Conservation (phyloP, 64 coral and sea anemone species). For the Platygyra sinensis region DNA sequence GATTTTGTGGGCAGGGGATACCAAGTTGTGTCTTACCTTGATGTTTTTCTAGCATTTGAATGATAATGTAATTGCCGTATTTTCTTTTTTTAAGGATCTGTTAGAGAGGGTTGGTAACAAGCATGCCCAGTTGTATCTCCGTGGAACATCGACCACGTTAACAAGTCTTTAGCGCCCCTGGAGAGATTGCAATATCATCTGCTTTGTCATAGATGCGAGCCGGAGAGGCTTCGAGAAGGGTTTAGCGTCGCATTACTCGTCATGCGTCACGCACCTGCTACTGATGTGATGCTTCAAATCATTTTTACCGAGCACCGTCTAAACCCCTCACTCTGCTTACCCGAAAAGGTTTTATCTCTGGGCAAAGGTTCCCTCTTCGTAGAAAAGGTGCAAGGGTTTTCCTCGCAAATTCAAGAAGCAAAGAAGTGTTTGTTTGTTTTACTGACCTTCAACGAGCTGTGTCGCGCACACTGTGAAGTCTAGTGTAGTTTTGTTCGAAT, state of each 20-base stretch:
- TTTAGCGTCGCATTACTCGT: background rate
- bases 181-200: background rate
- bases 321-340: background rate
- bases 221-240: background rate
- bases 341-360: background rate
- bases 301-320: background rate
- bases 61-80: background rate
- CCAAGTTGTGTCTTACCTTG: background rate
- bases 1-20: background rate
- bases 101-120: constrained; percentile 25
- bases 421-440: background rate
- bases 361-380: background rate
- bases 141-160: constrained; percentile 14
- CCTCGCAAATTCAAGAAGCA: background rate
- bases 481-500: too few relatives aligned
- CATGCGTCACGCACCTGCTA: background rate
- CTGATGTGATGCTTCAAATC: background rate
- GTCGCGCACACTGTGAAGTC: too few relatives aligned
- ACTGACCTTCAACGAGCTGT: background rate
- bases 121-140: constrained; percentile 34
- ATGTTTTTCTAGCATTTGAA: background rate
- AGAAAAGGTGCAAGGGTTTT: background rate
- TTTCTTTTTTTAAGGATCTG: constrained; percentile 3
- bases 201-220: background rate
- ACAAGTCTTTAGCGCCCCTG: background rate